Evolutionary conservation across 2,113 vertebrate genomes (phyloP).

Genomic region (Geothlypis trichas): DNA sequence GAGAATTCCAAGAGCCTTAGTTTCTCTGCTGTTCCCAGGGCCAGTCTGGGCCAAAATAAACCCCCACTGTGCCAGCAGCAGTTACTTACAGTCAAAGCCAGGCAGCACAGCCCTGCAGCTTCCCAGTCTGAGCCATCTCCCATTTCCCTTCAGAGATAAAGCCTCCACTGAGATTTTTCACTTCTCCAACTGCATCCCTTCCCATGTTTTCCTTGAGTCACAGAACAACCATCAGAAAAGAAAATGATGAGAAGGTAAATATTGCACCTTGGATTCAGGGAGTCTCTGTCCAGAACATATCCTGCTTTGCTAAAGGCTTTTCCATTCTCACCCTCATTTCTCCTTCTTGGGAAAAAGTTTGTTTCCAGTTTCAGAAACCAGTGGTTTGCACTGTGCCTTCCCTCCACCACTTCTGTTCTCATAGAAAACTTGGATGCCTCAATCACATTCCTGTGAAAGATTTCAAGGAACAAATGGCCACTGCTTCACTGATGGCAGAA

Average conservation of each 20-base stretch:
- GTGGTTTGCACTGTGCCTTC: not conserved
- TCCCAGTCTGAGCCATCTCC: not conserved
- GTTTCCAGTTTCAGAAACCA: not conserved
- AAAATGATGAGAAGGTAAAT: not conserved
- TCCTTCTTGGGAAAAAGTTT: not conserved
- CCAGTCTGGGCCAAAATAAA: conserved; percentile 73
- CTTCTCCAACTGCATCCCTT: not conserved
- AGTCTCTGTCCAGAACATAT: not conserved
- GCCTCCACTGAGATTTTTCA: not conserved
- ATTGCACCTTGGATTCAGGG: not conserved
- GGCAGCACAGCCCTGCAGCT: conserved; percentile 7
- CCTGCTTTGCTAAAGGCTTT: not conserved
- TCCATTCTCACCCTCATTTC: conserved; percentile 26
- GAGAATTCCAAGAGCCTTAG: conserved; percentile 72
- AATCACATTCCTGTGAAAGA: not conserved
- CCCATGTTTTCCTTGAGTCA: not conserved
- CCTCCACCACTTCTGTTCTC: not conserved
- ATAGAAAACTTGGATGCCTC: not conserved
- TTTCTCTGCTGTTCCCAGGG: conserved; percentile 69
- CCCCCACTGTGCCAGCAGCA: conserved; percentile 49
- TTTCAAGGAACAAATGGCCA: not conserved
- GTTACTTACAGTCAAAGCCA: conserved; percentile 29
- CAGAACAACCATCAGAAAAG: not conserved
- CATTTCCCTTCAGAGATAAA: conserved; percentile 5
- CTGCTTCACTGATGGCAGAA: not conserved